These are phyloP conservation scores for Heteronetta atricapilla DNA, from an alignment of 2,113 vertebrate genomes.

Conservation along the genomic window DNA sequence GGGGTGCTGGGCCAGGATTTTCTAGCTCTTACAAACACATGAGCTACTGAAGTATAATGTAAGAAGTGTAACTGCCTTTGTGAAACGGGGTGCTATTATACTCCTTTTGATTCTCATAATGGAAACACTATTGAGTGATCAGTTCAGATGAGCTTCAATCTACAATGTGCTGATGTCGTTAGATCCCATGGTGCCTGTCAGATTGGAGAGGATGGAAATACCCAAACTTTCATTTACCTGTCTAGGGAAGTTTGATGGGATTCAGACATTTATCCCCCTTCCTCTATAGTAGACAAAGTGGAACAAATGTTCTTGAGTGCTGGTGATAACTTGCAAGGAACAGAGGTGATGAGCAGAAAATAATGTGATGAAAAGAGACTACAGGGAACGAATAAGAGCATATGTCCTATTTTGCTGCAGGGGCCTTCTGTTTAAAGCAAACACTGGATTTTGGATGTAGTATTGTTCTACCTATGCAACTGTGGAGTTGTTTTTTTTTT, in stretches of 20 bases:
- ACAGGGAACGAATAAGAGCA: not conserved
- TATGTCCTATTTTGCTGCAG: constrained; percentile 54
- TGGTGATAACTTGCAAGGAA: constrained; percentile 20
- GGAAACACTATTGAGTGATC: constrained; percentile 1
- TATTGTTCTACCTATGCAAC: constrained; percentile 36
- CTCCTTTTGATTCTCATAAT: not conserved
- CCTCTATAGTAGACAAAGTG: not conserved
- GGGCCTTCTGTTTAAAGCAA: constrained; percentile 40
- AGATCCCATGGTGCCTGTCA: not conserved
- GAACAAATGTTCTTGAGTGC: constrained; percentile 37
- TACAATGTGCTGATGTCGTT: constrained; percentile 1
- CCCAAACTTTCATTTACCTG: not conserved
- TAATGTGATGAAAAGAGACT: not conserved
- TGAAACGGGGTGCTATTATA: not conserved
- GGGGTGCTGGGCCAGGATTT: not conserved
- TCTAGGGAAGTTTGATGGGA: not conserved
- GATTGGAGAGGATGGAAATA: not conserved
- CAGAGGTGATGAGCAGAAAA: constrained; percentile 31
- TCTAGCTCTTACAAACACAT: not conserved
- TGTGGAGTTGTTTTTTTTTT: not conserved
- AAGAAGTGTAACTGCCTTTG: not conserved
- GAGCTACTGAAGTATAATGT: not conserved
- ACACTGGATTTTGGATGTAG: constrained; percentile 29
- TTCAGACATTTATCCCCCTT: not conserved
- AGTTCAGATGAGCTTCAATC: constrained; percentile 2